A percentile compares a stretch with the other conserved stretches of the same genome.
These are phyloP conservation scores for Trisateles emortualis DNA, from an alignment of 2,888 invertebrate species.

Conservation along the genomic window DNA sequence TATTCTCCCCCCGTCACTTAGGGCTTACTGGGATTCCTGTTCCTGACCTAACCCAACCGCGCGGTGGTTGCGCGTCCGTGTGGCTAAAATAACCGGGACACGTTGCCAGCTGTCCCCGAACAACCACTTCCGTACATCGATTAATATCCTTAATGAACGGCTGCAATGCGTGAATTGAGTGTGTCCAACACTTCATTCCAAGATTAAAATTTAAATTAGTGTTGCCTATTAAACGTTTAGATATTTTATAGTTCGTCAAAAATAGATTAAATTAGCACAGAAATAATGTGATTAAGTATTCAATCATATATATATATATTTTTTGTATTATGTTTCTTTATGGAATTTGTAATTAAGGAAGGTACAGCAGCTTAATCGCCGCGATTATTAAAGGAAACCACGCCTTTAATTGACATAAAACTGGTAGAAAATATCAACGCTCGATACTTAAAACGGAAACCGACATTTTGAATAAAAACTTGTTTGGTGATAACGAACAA, in stretches of 20 bases:
- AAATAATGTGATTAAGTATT: background rate
- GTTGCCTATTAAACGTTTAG: background rate
- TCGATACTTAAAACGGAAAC: conserved; percentile 24
- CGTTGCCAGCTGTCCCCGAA: conserved; percentile 59
- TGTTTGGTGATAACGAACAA: conserved; percentile 16
- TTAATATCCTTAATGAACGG: conserved; percentile 43
- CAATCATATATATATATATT: too few species aligned
- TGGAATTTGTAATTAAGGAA: background rate
- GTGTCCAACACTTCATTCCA: conserved; percentile 6
- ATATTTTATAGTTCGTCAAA: background rate
- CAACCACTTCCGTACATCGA: conserved; percentile 65
- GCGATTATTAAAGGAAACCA: conserved; percentile 5
- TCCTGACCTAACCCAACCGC: conserved; percentile 79
- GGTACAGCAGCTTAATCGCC: background rate
- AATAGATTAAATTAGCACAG: background rate
- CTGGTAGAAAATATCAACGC: conserved; percentile 13
- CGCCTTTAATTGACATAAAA: conserved; percentile 3
- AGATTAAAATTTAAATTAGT: conserved; percentile 4
- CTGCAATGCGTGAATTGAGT: conserved; percentile 8
- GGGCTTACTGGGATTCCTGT: conserved; percentile 79
- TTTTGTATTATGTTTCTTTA: background rate
- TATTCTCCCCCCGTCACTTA: conserved; percentile 81
- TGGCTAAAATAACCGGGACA: conserved; percentile 78
- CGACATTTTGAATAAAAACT: conserved; percentile 23
- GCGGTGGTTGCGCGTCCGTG: conserved; percentile 67